Conservation (phyloP, 2,113 vertebrate genomes). For the Dromaius novaehollandiae region DNA sequence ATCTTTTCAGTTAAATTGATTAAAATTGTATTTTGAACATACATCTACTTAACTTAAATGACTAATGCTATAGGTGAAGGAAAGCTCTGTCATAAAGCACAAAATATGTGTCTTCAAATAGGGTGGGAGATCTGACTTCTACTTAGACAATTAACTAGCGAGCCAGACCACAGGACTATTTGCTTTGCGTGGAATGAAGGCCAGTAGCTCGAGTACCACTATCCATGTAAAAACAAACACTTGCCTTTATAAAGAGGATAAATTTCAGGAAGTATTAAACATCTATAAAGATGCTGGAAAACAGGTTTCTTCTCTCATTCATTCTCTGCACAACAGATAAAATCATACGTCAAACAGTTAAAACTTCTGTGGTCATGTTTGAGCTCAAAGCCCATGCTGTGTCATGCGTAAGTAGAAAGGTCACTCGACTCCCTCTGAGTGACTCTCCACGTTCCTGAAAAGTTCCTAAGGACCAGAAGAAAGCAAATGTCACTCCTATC, state of each 20-base stretch:
- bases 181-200: not conserved
- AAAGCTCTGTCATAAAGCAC: not conserved
- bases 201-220: not conserved
- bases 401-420: not conserved
- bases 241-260: not conserved
- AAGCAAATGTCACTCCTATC: not conserved
- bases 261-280: not conserved
- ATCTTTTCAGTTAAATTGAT: not conserved
- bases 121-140: not conserved
- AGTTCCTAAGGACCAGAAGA: not conserved
- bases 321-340: not conserved
- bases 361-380: not conserved
- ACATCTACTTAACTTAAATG: not conserved
- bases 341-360: not conserved
- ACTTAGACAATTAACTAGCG: not conserved
- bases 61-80: not conserved
- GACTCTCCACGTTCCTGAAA: not conserved
- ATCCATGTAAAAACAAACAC: not conserved
- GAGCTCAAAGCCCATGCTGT: not conserved
- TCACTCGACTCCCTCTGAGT: not conserved
- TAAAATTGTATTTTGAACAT: not conserved
- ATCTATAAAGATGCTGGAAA: not conserved
- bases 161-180: not conserved
- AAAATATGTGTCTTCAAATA: not conserved
- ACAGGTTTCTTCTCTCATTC: not conserved